phyloP scores from a whole-genome alignment of 53 echinoderm and acorn worm genomes.

The Zoroaster sp. region DNA sequence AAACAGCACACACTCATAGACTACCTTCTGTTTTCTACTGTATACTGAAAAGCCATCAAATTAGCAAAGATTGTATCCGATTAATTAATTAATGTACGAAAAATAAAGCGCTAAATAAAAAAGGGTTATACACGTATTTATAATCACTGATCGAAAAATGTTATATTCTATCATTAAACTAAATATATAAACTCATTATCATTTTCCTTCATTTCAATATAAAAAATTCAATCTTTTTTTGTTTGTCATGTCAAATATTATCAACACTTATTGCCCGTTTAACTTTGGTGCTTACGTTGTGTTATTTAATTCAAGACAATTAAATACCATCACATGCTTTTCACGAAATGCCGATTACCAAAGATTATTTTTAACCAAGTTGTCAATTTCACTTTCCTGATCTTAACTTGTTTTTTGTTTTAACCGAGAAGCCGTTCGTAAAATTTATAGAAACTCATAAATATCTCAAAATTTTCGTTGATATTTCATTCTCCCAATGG shows the following conservation, averaged over 20 bases:
- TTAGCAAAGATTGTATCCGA: not conserved
- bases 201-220: conserved; percentile 16
- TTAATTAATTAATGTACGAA: not conserved
- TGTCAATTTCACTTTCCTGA: no score
- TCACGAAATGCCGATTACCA: no score
- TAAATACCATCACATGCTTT: no score
- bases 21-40: not conserved
- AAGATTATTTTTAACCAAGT: no score
- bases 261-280: not conserved
- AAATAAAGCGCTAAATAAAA: conserved; percentile 21
- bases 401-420: no score
- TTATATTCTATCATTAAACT: conserved; percentile 32
- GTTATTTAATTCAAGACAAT: no score
- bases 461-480: no score
- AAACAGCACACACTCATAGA: not conserved
- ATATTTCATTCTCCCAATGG: no score
- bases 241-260: not conserved
- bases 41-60: not conserved
- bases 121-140: not conserved
- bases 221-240: not conserved
- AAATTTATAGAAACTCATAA: no score
- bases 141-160: not conserved
- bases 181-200: conserved; percentile 55
- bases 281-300: no score
- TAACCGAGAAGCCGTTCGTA: no score